These are phyloP conservation scores for Scarus forsteni DNA, from an alignment of 2,797 vertebrate genomes.

Conservation along the genomic window DNA sequence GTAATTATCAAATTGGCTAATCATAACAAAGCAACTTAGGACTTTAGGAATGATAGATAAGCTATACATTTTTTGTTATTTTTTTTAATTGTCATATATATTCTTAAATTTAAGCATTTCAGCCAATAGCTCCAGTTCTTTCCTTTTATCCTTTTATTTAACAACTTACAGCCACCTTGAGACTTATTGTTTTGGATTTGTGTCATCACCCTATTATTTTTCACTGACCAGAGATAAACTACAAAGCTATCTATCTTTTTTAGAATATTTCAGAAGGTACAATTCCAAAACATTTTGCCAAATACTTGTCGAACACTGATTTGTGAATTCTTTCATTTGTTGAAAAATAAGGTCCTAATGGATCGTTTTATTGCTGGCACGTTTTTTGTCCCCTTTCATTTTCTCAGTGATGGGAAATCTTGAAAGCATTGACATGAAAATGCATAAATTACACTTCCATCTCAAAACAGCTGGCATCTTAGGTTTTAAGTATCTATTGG, in stretches of 20 bases:
- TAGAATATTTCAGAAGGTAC: neutral
- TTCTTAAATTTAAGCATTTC: too few relatives aligned
- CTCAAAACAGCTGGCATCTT: neutral
- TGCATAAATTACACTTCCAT: neutral
- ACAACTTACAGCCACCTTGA: too few relatives aligned
- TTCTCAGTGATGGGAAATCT: neutral
- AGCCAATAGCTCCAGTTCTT: too few relatives aligned
- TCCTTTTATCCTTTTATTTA: too few relatives aligned
- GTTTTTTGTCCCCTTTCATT: slow-evolving; percentile 7
- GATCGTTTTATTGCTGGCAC: neutral
- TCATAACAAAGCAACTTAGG: too few relatives aligned
- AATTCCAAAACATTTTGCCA: neutral
- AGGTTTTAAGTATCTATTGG: neutral
- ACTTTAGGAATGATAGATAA: too few relatives aligned
- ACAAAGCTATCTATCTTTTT: neutral
- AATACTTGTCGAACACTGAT: neutral
- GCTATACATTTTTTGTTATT: too few relatives aligned
- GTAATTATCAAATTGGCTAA: too few relatives aligned
- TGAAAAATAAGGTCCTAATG: neutral
- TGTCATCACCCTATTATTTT: too few relatives aligned
- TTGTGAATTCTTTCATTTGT: neutral
- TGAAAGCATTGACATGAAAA: neutral
- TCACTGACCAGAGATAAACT: too few relatives aligned
- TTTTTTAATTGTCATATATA: too few relatives aligned
- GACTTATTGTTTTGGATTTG: too few relatives aligned